A percentile compares a stretch with the other conserved stretches of the same genome.
Conservation (phyloP, 2,888 invertebrate species). For the Drosophila parthenogenetica region DNA sequence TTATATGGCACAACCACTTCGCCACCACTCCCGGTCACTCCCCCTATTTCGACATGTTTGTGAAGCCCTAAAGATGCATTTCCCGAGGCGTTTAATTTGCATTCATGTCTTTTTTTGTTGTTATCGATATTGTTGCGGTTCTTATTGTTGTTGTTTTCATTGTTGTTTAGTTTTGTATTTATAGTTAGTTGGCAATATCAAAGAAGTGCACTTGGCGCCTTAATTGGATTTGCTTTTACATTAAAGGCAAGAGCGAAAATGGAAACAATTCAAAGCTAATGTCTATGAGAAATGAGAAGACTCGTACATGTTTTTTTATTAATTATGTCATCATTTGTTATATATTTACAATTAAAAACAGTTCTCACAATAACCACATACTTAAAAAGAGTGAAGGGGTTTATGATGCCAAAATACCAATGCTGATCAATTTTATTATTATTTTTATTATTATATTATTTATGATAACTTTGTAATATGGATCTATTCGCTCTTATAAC, state of each 20-base stretch:
- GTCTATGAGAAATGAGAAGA: neutral
- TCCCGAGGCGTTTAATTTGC: constrained; percentile 60
- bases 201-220: constrained; percentile 49
- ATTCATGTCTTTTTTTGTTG: constrained; percentile 59
- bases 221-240: constrained; percentile 64
- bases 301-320: too few species aligned
- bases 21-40: neutral
- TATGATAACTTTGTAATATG: too few species aligned
- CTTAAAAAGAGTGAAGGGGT: too few species aligned
- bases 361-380: too few species aligned
- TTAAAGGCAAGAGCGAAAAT: neutral
- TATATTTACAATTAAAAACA: too few species aligned
- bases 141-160: constrained; percentile 21
- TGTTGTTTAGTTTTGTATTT: constrained; percentile 39
- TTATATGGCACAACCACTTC: constrained; percentile 51
- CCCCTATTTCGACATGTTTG: neutral
- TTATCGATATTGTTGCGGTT: constrained; percentile 39
- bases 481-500: too few species aligned
- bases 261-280: neutral
- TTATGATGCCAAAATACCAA: too few species aligned
- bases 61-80: constrained; percentile 63
- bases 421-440: too few species aligned
- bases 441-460: too few species aligned
- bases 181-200: constrained; percentile 50
- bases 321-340: too few species aligned